Evolutionary conservation across 2,797 vertebrate genomes (phyloP), one percentile per base, ranked within the genome.

Genomic region (Leptoclinus maculatus): DNA sequence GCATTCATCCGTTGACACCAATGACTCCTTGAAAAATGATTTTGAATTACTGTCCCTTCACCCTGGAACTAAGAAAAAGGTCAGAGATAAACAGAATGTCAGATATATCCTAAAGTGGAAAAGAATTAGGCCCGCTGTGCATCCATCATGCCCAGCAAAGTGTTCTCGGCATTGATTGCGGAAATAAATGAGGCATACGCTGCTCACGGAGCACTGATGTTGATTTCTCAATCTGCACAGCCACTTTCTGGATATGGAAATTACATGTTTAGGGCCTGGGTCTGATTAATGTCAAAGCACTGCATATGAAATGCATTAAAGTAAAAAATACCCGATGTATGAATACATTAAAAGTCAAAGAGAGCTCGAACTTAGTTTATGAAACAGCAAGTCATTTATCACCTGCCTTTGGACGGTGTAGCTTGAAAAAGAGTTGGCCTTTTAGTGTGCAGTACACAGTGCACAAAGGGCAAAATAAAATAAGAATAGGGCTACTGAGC

Each of bases 131-230:
- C 9, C 25, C 66, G 23, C 0, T 1, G 54, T 25, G 12, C 32
- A 82, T 83, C 54, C 66, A 68, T 82, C 66, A 53, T 17, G 13
- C 27, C 63, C n/a, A 21, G 66, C 54, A 80, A 76, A 57, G 73
- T 63, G 51, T 74, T 88, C 65, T 66, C 71, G 53, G 60, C 84
- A 81, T 70, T 78, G 70, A 83, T 92, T 91, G 83, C 43, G 74
- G 78, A 88, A 89, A 88, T 75, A 91, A 92, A 89, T 84, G 68
- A 88, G 86, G 73, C 76, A 45, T 80, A 43, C 10, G 4, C 66
- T 80, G 72, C 74, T 88, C 57, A 51, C 36, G 1, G 53, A 76
- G 64, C 63, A 53, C 41, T 47, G 73, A 72, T 79, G 71, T 73
- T 89, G 69, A 78, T 53, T 84, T 88, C 86, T 89, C 70, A 73